phyloP scores from a whole-genome alignment of 2,797 vertebrate species.

The Lindbergichthys nudifrons region DNA sequence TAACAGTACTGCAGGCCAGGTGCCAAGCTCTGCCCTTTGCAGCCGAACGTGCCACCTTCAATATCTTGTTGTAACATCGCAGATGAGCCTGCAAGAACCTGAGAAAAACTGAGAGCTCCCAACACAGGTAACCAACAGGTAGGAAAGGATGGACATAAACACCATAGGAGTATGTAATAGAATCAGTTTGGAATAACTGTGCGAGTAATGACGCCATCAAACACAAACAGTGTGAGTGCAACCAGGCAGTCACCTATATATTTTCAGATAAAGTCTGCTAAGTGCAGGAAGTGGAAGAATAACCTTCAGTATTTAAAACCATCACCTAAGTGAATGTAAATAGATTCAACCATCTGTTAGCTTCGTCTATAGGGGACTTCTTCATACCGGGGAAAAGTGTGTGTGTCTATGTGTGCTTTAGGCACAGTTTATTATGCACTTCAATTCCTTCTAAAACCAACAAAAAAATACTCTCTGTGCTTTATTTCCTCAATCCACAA shows the following conservation, averaged over 20 bases:
- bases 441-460: too few species aligned
- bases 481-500: neutral
- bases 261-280: constrained; percentile 22
- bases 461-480: too few species aligned
- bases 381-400: constrained; percentile 18
- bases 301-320: constrained; percentile 48
- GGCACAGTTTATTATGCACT: constrained; percentile 9
- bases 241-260: constrained; percentile 5
- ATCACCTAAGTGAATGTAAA: constrained; percentile 59
- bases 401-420: neutral
- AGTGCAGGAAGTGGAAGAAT: constrained; percentile 36
- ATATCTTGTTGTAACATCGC: constrained; percentile 26
- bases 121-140: constrained; percentile 22
- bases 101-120: constrained; percentile 2
- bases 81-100: constrained; percentile 30
- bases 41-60: constrained; percentile 37
- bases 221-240: constrained; percentile 10
- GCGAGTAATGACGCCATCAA: neutral
- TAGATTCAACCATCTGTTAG: constrained; percentile 65
- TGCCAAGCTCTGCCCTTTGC: constrained; percentile 40
- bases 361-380: constrained; percentile 50
- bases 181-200: neutral
- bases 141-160: neutral
- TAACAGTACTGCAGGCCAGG: constrained; percentile 30
- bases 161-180: neutral